Conservation (phyloP, 2,888 invertebrate species). For the Stenichneumon culpator region DNA sequence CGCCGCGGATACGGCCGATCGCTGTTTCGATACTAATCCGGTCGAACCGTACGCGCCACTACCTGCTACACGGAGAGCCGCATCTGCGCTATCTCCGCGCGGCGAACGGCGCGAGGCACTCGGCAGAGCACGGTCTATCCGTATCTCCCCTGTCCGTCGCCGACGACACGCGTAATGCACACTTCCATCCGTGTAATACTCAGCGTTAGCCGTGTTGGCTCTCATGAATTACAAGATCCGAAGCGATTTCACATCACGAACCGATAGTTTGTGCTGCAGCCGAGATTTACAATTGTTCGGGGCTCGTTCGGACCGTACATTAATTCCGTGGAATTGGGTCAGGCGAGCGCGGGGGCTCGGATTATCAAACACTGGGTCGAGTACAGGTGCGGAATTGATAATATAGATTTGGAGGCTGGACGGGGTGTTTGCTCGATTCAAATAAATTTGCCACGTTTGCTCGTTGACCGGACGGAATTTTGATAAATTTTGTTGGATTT, state of each 20-base stretch:
- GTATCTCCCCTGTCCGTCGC: neutral
- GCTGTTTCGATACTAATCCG: slow-evolving; percentile 66
- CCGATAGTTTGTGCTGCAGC: neutral
- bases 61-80: slow-evolving; percentile 21
- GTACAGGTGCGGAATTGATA: neutral
- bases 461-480: neutral
- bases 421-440: neutral
- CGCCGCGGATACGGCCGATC: slow-evolving; percentile 39
- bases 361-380: neutral
- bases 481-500: neutral
- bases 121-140: too few relatives aligned
- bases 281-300: neutral
- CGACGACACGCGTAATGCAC: slow-evolving; percentile 60
- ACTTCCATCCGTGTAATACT: slow-evolving; percentile 44
- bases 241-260: slow-evolving; percentile 18
- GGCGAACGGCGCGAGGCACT: neutral
- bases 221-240: slow-evolving; percentile 67
- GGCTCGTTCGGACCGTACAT: neutral
- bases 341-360: neutral
- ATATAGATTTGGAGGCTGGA: neutral
- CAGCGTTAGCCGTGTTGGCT: neutral
- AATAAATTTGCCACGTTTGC: neutral
- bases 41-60: slow-evolving; percentile 44
- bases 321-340: slow-evolving; percentile 1
- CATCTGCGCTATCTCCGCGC: slow-evolving; percentile 20